Evolutionary conservation across 2,797 vertebrate genomes (phyloP), one percentile per base, ranked within the genome.

Genomic region (Acrossocheilus fasciatus): DNA sequence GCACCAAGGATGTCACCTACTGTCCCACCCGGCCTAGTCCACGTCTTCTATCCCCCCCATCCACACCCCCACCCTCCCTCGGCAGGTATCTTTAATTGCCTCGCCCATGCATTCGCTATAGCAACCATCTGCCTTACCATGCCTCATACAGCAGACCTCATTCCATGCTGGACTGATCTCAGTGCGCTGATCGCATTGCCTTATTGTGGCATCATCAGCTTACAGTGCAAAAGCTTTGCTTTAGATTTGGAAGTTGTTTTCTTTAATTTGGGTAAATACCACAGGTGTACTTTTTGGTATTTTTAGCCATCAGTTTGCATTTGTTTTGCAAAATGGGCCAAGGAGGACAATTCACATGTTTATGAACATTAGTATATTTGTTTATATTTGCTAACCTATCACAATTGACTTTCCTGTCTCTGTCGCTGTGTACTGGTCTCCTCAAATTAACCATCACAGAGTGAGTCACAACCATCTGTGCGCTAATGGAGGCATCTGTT

Each of bases 11-110:
- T 4, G 52, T 96, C 17, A 82, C 95, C 83, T 96, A 96, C 93
- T 92, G 93, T 77, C 93, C 95, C 8, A 89, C 93, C 74, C 93
- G 95, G 87, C 88, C 94, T 85, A 94, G 96, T n/a, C 77, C 93
- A 4, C 92, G 91, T 88, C 95, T 97, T 91, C 95, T 96, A 89
- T 95, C 97, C 50, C 93, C 96, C 90, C 95, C 96, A 9, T 89
- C 96, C 92, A 96, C 97, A 91, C 96, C 97, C 90, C 94, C 97
- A 93, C 97, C 97, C 92, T 95, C 97, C 96, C 97, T 98, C 94
- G 97, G 97, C 98, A 99, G 98, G 98, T 98, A 98, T 98, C 96
- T 97, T 98, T 98, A 96, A 96, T 96, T 96, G 92, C 93, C 94
- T 96, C 94, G 91, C 94, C 81, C 95, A 96, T 96, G 95, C 95